Evolutionary conservation across 2,113 vertebrate species (phyloP).

Genomic region (Rhinichthys klamathensis): DNA sequence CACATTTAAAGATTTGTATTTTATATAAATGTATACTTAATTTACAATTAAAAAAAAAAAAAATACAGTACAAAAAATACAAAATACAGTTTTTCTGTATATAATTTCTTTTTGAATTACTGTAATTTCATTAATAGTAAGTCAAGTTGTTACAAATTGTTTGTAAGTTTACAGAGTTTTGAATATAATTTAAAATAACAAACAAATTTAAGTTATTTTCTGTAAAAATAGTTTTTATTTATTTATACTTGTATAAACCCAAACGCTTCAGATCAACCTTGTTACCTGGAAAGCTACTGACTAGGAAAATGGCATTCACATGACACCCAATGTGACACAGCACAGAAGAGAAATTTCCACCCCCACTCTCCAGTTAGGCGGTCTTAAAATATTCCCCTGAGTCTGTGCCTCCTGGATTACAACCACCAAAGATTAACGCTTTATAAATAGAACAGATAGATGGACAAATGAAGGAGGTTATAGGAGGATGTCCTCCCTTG

Average conservation of each 20-base stretch:
- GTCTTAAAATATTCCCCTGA: slow-evolving; percentile 27
- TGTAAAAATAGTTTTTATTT: too few species aligned
- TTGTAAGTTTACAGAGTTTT: too few species aligned
- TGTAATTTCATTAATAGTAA: too few species aligned
- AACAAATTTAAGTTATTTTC: too few species aligned
- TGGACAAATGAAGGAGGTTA: slow-evolving; percentile 8
- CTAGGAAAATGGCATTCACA: slow-evolving; percentile 1
- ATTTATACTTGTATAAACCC: background rate
- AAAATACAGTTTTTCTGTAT: too few species aligned
- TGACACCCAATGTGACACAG: slow-evolving; percentile 22
- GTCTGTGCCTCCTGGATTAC: slow-evolving; percentile 21
- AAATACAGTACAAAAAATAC: too few species aligned
- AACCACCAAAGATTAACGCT: slow-evolving; percentile 17
- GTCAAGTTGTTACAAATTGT: too few species aligned
- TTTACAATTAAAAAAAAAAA: too few species aligned
- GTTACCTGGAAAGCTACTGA: background rate
- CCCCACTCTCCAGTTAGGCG: background rate
- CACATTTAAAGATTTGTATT: too few species aligned
- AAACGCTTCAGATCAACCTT: background rate
- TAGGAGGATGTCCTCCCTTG: slow-evolving; percentile 3
- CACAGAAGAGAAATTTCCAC: background rate
- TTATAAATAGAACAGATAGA: slow-evolving; percentile 24
- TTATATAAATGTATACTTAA: too few species aligned
- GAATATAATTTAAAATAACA: too few species aligned
- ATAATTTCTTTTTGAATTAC: too few species aligned